Conservation (phyloP, 2,113 vertebrate genomes). For the Ailuropoda melanoleuca region DNA sequence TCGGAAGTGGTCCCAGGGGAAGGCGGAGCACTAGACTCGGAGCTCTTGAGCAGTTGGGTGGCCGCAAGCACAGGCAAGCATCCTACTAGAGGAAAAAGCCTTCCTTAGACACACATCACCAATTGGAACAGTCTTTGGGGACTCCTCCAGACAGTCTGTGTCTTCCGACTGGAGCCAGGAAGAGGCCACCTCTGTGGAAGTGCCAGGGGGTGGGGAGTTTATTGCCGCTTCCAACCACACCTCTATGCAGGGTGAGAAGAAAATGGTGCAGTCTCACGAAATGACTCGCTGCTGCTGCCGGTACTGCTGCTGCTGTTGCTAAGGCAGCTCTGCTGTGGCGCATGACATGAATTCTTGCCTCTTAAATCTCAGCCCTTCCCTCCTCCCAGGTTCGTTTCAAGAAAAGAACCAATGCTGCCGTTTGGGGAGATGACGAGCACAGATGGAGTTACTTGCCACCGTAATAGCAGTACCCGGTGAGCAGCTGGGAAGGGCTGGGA, state of each 20-base stretch:
- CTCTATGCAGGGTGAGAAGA: conserved; percentile 82
- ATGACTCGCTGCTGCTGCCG: conserved; percentile 78
- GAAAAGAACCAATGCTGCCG: neutral
- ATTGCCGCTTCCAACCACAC: conserved; percentile 79
- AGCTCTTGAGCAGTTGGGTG: conserved; percentile 65
- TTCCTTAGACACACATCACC: conserved; percentile 75
- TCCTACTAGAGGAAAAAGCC: conserved; percentile 73
- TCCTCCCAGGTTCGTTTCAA: neutral
- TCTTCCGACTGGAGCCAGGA: conserved; percentile 81
- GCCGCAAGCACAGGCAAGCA: conserved; percentile 57
- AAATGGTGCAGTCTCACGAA: conserved; percentile 91
- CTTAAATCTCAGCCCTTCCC: conserved; percentile 47
- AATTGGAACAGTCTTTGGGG: conserved; percentile 80
- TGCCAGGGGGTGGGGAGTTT: conserved; percentile 70
- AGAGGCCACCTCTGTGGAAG: conserved; percentile 80
- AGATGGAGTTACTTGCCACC: neutral
- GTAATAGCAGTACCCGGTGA: neutral
- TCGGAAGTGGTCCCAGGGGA: neutral
- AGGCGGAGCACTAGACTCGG: conserved; percentile 39
- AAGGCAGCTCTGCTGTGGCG: conserved; percentile 66
- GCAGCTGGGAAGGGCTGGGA: conserved; percentile 14
- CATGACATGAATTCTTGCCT: conserved; percentile 51
- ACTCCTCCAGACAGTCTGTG: conserved; percentile 82
- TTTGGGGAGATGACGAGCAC: neutral
- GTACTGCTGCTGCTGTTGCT: conserved; percentile 27